Conservation (phyloP, 2,113 vertebrate species). For the Xenus cinereus region DNA sequence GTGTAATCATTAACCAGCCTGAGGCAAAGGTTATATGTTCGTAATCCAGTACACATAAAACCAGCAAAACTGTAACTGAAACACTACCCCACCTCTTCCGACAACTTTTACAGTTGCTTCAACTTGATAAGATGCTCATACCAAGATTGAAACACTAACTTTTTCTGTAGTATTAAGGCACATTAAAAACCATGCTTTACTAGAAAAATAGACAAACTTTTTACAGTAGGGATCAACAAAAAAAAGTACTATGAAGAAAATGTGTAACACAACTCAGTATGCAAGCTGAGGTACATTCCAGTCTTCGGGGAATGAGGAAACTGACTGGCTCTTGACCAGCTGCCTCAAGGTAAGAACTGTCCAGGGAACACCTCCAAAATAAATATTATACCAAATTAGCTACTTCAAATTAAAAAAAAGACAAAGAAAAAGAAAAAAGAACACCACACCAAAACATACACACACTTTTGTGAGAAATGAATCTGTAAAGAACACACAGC, state of each 20-base stretch:
- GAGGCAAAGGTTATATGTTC: constrained; percentile 14
- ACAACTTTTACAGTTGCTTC: background rate
- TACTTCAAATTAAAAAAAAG: background rate
- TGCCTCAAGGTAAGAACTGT: background rate
- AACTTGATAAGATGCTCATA: background rate
- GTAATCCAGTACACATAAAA: background rate
- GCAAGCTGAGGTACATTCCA: background rate
- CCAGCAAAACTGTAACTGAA: background rate
- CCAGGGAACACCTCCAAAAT: background rate
- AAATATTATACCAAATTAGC: background rate
- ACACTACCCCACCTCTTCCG: background rate
- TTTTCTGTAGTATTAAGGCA: background rate
- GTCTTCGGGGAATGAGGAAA: background rate
- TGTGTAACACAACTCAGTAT: background rate
- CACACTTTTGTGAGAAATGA: background rate
- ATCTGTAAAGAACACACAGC: background rate
- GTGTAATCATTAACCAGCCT: constrained; percentile 17
- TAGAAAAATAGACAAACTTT: background rate
- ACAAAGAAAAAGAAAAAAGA: background rate
- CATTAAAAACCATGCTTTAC: background rate
- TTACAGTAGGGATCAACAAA: background rate
- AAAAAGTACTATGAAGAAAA: background rate
- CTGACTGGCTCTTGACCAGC: background rate
- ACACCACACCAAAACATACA: background rate
- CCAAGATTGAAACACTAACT: background rate